Evolutionary conservation across 2,888 invertebrate species (phyloP), one percentile per base, ranked within the genome.

Genomic region (Dicyrtoma fusca): DNA sequence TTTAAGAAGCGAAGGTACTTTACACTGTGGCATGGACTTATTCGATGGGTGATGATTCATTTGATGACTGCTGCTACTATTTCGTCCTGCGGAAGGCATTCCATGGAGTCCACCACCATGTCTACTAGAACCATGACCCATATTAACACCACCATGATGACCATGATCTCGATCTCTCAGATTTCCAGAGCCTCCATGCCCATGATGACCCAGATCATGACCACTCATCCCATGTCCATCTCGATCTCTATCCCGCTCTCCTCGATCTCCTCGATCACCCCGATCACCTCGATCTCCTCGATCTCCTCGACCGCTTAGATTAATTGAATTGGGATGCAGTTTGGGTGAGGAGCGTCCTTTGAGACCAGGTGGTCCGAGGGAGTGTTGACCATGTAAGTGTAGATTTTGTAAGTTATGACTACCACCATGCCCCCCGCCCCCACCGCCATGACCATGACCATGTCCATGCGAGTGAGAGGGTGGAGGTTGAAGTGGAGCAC

Each of bases 1-100:
- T 84, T 86, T 82, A 80, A 86, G 78, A 69, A 86, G 79, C n/a
- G 85, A 84, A 64, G 86, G 84, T 26, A 85, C 83, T 79, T 82
- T 82, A 26, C 83, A 82, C 26, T 81, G 77, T 17, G 82, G 81
- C 70, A 74, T 69, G 47, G 76, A 75, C 55, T 74, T 76, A 55
- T 72, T 75, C 13, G 75, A 75, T 42, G 72, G 71, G 62, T 78
- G 76, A 44, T 76, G 74, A 69, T 77, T 78, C 69, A 69, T 70
- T 51, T 78, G 76, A 34, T 76, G 74, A 70, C 76, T n/a, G n/a
- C n/a, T n/a, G n/a, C n/a, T n/a, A n/a, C n/a, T 78, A 71, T 72
- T 78, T 57, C 75, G 75, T 47, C 73, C 59, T 13, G 64, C 25
- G 8, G 55, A 57, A 55, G 44, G 21, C 57, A 68, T 68, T 14